A percentile compares a stretch with the other conserved stretches of the same genome.
These are phyloP conservation scores for Aldabrachelys gigantea DNA, from an alignment of 2,113 vertebrate species.

Conservation along the genomic window DNA sequence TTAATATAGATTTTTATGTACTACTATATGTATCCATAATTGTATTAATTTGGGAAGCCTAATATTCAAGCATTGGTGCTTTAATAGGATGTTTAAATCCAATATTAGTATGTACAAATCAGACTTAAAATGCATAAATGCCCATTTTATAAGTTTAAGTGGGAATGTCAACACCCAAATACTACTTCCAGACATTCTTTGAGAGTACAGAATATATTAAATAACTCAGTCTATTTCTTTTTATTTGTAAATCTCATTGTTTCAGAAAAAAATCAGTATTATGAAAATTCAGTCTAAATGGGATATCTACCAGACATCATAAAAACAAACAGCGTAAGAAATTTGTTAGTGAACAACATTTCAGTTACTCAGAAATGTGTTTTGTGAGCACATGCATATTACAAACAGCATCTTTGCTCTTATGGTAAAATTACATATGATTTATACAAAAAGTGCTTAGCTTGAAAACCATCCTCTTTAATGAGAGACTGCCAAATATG, in stretches of 20 bases:
- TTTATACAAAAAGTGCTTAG: not conserved
- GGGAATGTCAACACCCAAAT: not conserved
- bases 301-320: constrained; percentile 20
- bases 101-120: not conserved
- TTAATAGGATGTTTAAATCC: not conserved
- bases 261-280: not conserved
- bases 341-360: not conserved
- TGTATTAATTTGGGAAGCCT: not conserved
- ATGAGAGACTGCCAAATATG: not conserved
- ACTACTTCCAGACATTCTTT: not conserved
- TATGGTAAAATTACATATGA: not conserved
- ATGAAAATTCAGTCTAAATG: constrained; percentile 3
- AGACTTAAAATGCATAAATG: not conserved
- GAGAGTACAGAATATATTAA: not conserved
- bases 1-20: not conserved
- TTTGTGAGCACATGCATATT: not conserved
- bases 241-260: constrained; percentile 2
- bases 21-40: not conserved
- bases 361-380: not conserved
- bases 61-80: not conserved
- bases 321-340: not conserved
- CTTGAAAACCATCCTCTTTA: not conserved
- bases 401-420: not conserved
- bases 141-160: not conserved
- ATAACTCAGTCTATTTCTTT: not conserved